Evolutionary conservation across 2,113 vertebrate genomes (phyloP).

Genomic region (Edolisoma coerulescens): DNA sequence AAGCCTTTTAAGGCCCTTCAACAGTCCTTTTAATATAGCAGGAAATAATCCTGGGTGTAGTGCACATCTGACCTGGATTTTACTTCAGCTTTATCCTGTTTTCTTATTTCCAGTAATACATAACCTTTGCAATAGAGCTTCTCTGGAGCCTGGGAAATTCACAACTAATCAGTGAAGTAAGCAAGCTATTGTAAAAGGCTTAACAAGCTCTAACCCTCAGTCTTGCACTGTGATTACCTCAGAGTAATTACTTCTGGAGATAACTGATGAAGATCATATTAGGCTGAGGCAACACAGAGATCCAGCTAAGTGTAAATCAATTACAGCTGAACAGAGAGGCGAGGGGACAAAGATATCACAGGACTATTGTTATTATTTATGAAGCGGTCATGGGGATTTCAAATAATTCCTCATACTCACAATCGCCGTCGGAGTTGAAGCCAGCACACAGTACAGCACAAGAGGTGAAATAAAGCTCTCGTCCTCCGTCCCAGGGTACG

Average conservation of each 20-base stretch:
- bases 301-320: neutral
- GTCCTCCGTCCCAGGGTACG: slow-evolving; percentile 91
- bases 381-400: neutral
- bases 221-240: slow-evolving; percentile 1
- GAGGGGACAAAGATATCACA: neutral
- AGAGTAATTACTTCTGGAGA: slow-evolving; percentile 36
- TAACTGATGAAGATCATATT: neutral
- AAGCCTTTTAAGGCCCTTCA: neutral
- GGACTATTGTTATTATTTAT: neutral
- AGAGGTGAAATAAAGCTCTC: slow-evolving; percentile 93
- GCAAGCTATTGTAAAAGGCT: neutral
- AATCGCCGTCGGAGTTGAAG: slow-evolving; percentile 86
- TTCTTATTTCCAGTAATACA: neutral
- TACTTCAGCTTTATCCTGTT: neutral
- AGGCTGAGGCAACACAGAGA: neutral
- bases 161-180: neutral
- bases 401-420: slow-evolving; percentile 80
- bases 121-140: neutral
- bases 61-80: neutral
- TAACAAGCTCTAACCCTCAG: neutral
- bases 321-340: neutral
- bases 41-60: neutral
- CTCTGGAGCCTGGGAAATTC: neutral
- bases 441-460: slow-evolving; percentile 93
- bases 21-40: neutral